Evolutionary conservation across 2,797 vertebrate genomes (phyloP), one percentile per base, ranked within the genome.

Genomic region (Phataginus tetradactyla): DNA sequence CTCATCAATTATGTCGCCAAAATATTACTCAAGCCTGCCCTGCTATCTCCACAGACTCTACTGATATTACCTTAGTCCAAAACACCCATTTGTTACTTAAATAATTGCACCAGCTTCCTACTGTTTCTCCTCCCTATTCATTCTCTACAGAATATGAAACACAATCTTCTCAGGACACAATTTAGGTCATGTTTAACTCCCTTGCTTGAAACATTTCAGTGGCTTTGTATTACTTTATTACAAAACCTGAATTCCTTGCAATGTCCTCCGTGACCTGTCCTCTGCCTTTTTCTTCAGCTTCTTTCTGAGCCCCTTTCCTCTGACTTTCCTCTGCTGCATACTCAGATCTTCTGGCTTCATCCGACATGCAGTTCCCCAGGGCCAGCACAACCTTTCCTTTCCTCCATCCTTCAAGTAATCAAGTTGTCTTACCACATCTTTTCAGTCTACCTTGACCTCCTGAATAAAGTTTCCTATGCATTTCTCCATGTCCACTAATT

Each of bases 131-230:
- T 75, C 9, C n/a, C 17, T 51, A 29, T n/a, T 72, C 17, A 18
- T 37, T 45, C 12, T 81, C 39, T 23, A 49, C 6, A 57, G n/a
- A 84, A 25, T 6, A 80, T 32, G 34, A 91, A 94, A 74, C 23
- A 15, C 25, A 25, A 18, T 80, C 61, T 90, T 69, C 57, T 92
- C 32, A 81, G 27, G 74, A 51, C 9, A 29, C 1, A 68, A 39
- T 12, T 37, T 20, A 51, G 2, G 4, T 85, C 42, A 51, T 53
- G 29, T 77, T 87, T 94, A 95, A n/a, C 21, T 64, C 3, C 2
- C 34, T 59, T 80, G 32, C 39, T 94, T 90, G 45, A 55, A 66
- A 87, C 14, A 93, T 87, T 78, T 92, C 9, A 71, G 3, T 63
- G 49, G 14, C 3, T 89, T 86, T 51, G 18, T 51, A n/a, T 10